Evolutionary conservation across 2,113 vertebrate genomes (phyloP), one percentile per base, ranked within the genome.

Genomic region (Saguinus imperator): DNA sequence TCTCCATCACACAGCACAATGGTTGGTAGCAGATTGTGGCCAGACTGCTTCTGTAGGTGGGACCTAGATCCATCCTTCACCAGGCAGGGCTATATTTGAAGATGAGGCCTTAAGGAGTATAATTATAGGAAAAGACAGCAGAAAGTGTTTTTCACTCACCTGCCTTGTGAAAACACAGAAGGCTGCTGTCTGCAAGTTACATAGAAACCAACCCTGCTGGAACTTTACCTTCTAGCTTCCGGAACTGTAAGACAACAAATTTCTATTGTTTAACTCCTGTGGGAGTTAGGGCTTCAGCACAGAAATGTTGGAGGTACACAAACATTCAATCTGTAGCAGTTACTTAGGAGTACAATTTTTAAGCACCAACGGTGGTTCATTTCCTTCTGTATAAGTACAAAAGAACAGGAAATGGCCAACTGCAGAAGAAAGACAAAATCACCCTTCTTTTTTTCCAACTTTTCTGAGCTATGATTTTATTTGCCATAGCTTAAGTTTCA

Each of bases 401-500:
- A 87, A 88, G 29, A 45, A 87, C 40, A 94, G 48, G 40, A 84
- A 87, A 25, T 77, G 64, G 35, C 6, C 25, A 94, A 84, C 10
- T 58, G 64, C 20, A 81, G 64, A 68, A 76, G 37, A 89, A 80
- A 70, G 61, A 87, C 27, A 91, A 64, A 1, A 12, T 6, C 2
- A 14, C 17, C 14, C 27, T 29, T 64, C 12, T 29, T 64, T 96
- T 88, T 29, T 29, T 64, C 29, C 27, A 83, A 3, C 20, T 84
- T 96, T 96, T 75, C 89, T 61, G 64, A 96, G 25, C 5, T 64
- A 6, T 21, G 2, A 48, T 94, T 97, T 97, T 92, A 35, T 89
- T 96, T 95, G 70, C 7, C 35, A 52, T 58, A 52, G 45, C 70
- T 93, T 94, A 52, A 68, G 68, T 89, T 77, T 87, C 68, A n/a